Evolutionary conservation across 2,113 vertebrate species (phyloP).

Genomic region (Merops nubicus): DNA sequence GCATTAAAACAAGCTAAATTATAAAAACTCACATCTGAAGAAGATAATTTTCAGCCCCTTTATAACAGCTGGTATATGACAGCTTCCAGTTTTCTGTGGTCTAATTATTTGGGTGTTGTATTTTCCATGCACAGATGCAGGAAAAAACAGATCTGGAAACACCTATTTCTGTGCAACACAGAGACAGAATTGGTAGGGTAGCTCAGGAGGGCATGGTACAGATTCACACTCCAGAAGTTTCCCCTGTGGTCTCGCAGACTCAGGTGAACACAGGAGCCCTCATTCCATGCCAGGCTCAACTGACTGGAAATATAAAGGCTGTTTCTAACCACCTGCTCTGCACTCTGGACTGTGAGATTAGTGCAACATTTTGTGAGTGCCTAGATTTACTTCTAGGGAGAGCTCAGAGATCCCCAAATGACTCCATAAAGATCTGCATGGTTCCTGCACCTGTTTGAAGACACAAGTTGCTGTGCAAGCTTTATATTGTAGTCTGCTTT

Average conservation of each 20-base stretch:
- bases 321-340: background rate
- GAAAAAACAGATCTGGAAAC: background rate
- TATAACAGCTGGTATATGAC: background rate
- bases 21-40: background rate
- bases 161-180: background rate
- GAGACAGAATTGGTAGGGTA: background rate
- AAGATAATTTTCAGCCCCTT: background rate
- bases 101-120: background rate
- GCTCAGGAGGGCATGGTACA: background rate
- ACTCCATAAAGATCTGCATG: background rate
- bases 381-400: background rate
- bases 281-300: background rate
- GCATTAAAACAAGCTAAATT: background rate
- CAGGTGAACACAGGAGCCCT: background rate
- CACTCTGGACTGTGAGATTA: background rate
- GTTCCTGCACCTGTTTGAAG: background rate
- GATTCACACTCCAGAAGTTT: background rate
- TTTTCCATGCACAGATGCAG: background rate
- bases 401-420: background rate
- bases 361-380: background rate
- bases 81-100: background rate
- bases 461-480: background rate
- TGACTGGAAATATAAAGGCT: background rate
- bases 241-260: accelerated
- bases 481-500: background rate